phyloP scores from a whole-genome alignment of 2,888 invertebrate genomes.

The Cantharis rustica region DNA sequence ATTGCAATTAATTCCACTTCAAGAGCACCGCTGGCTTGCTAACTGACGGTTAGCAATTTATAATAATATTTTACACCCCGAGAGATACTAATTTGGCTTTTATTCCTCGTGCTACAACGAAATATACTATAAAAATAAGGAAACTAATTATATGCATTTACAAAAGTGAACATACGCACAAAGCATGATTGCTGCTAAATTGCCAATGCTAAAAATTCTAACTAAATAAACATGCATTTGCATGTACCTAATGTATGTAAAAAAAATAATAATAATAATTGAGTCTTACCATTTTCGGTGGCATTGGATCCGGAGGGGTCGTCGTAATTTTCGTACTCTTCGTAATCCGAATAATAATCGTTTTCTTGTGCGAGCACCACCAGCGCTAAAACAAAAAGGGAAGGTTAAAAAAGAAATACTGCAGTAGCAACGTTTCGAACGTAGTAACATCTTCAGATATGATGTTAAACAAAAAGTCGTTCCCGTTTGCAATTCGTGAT shows the following conservation, averaged over 20 bases:
- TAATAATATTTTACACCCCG: background rate
- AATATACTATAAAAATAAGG: background rate
- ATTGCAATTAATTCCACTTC: background rate
- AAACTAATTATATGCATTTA: background rate
- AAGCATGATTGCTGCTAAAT: background rate
- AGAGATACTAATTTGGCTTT: background rate
- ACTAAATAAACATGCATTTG: background rate
- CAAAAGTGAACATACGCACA: background rate
- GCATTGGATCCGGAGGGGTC: constrained; percentile 44
- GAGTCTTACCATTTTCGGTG: constrained; percentile 49
- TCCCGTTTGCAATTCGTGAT: background rate
- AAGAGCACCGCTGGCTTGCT: background rate
- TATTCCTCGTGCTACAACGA: background rate
- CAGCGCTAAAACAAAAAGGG: constrained; percentile 47
- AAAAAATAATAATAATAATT: no score
- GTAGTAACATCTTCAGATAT: background rate
- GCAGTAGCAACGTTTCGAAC: background rate
- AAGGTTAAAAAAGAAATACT: background rate
- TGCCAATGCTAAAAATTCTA: background rate
- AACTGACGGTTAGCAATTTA: background rate
- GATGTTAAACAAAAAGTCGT: background rate
- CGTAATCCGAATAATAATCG: constrained; percentile 37
- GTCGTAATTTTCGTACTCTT: constrained; percentile 47
- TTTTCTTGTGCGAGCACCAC: constrained; percentile 42
- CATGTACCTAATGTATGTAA: background rate